Evolutionary conservation across 2,888 invertebrate species (phyloP), one percentile per base, ranked within the genome.

Genomic region (Hedya salicella): DNA sequence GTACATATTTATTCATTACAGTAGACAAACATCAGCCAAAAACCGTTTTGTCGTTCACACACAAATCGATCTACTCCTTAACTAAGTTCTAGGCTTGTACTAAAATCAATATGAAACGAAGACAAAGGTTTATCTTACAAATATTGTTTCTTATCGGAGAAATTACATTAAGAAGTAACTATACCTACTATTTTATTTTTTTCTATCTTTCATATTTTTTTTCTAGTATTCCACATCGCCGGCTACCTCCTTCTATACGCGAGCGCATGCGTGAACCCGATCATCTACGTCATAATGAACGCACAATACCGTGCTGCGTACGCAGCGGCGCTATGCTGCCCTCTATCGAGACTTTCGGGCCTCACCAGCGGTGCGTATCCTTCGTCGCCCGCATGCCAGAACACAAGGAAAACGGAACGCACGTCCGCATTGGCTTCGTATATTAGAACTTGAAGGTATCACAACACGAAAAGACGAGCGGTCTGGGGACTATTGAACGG

Each of bases 241-340:
- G 96, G 97, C 72, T 98, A 98, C 89, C 93, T 98, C 44, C 94
- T 97, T 77, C 93, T 98, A 75, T 98, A 97, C 89, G 93, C 97
- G 75, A 97, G 97, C 59, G 96, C 97, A 19, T 98, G 98, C 91
- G 96, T 97, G 71, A 98, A 98, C 89, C 98, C 98, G 1, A 96
- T 98, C 73, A 97, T 98, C 86, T 98, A 98, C 91, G 98, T 98
- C 69, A 97, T 97, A 75, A 98, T 98, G 97, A 98, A 98, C 89
- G 97, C 97, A 81, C 98, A 97, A 83, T 98, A 98, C 87, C 94
- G 98, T 71, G 96, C 97, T 76, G 98, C 98, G 57, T 98, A 98
- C 90, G 95, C 95, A 72, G 95, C 96, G 0, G 95, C 97, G 5
- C 93, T 97, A 68, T 94, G 95, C 84, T 96, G 96, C 81, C 91